Conservation (phyloP, 2,797 vertebrate genomes). For the Xenopus petersii region DNA sequence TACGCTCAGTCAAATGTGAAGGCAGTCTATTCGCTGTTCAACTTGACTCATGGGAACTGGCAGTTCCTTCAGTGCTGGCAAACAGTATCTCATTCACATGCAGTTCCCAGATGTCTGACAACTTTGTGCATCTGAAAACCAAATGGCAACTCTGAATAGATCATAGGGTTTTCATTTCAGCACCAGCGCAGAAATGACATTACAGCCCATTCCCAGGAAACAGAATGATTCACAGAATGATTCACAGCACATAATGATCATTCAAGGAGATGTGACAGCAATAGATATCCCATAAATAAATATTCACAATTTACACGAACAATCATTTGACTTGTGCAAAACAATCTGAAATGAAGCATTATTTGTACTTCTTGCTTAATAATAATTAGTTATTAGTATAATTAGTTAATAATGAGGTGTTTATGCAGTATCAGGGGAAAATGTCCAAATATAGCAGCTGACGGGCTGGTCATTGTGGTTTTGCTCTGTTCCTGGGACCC, state of each 20-base stretch:
- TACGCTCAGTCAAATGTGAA: conserved; percentile 11
- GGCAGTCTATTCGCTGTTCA: conserved; percentile 24
- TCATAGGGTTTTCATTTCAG: conserved; percentile 15
- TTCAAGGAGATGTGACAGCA: neutral
- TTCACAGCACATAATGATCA: neutral
- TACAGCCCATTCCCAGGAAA: neutral
- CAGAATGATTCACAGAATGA: neutral
- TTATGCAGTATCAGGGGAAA: too few species aligned
- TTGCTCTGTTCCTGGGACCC: too few species aligned
- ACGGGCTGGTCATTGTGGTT: too few species aligned
- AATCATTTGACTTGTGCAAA: too few species aligned
- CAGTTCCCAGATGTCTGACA: conserved; percentile 43
- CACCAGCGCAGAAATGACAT: conserved; percentile 16
- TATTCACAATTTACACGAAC: too few species aligned
- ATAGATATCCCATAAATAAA: too few species aligned
- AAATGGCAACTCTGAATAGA: conserved; percentile 39
- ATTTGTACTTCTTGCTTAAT: too few species aligned
- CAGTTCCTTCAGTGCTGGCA: conserved; percentile 34
- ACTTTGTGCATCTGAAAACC: conserved; percentile 41
- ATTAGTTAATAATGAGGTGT: too few species aligned
- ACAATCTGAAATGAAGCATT: too few species aligned
- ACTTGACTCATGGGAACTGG: conserved; percentile 31
- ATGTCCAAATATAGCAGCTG: too few species aligned
- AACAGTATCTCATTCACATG: conserved; percentile 32
- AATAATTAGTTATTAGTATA: too few species aligned